Evolutionary conservation across 1,140 invertebrate species (phyloP).

Genomic region (Panagrolaimus sp.): DNA sequence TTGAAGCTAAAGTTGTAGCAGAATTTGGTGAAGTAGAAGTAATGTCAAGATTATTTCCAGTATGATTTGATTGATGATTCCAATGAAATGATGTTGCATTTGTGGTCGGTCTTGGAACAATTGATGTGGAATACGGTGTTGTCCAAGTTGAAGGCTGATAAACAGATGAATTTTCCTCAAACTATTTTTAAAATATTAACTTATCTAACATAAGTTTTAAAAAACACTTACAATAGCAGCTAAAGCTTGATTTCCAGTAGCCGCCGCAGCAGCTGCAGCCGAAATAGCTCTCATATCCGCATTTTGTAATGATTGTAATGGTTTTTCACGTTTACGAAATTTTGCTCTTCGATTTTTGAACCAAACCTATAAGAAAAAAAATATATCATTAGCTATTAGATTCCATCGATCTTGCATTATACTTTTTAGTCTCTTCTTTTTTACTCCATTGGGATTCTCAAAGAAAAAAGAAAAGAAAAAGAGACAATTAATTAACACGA

Average conservation of each 20-base stretch:
- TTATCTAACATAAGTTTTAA: not conserved
- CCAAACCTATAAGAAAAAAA: slow-evolving; percentile 69
- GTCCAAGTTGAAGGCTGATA: not conserved
- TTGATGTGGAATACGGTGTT: not conserved
- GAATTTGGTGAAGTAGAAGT: not conserved
- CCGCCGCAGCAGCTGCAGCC: not conserved
- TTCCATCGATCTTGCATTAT: not conserved
- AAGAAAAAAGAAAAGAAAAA: not conserved
- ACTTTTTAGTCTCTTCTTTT: not conserved
- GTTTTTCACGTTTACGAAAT: slow-evolving; percentile 86
- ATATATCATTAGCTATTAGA: slow-evolving; percentile 17
- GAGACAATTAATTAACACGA: slow-evolving; percentile 19
- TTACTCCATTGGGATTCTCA: slow-evolving; percentile 9
- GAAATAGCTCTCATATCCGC: slow-evolving; percentile 11
- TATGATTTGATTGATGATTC: not conserved
- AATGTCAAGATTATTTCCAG: not conserved
- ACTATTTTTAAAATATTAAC: not conserved
- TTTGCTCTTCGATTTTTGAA: slow-evolving; percentile 81
- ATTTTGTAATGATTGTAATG: slow-evolving; percentile 16
- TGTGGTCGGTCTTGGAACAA: not conserved
- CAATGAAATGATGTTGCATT: not conserved
- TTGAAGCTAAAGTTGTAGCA: not conserved
- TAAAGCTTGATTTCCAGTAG: slow-evolving; percentile 10
- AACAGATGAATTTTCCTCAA: slow-evolving; percentile 6
- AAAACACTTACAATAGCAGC: slow-evolving; percentile 10